Conservation (phyloP, 2,113 vertebrate genomes). For the Baryphthengus martii region DNA sequence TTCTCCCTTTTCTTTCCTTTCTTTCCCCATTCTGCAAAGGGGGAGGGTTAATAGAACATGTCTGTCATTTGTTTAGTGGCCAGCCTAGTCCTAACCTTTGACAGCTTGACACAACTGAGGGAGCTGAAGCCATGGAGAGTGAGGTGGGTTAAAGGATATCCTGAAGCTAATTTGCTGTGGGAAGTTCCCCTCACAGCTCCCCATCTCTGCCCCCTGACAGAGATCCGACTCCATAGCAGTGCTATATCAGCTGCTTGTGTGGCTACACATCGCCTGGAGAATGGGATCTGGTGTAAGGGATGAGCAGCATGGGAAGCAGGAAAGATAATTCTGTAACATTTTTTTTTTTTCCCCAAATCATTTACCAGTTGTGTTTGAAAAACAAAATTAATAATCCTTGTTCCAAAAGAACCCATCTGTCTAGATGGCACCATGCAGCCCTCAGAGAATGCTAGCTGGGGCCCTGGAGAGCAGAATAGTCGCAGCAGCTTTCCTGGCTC, state of each 20-base stretch:
- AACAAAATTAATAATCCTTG: neutral
- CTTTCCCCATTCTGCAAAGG: too few species aligned
- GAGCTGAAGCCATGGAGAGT: neutral
- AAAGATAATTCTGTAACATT: neutral
- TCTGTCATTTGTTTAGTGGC: too few species aligned
- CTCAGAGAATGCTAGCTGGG: neutral
- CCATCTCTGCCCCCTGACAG: neutral
- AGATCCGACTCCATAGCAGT: neutral
- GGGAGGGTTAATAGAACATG: too few species aligned
- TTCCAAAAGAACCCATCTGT: neutral
- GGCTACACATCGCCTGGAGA: rapidly evolving
- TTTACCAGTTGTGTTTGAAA: neutral
- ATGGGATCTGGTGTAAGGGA: neutral
- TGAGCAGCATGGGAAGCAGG: neutral
- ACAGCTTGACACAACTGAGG: neutral
- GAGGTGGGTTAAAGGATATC: neutral
- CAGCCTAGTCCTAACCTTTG: neutral
- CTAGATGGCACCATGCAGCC: neutral
- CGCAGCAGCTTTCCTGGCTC: neutral
- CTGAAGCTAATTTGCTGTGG: neutral
- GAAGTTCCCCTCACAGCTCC: neutral
- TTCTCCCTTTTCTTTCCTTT: too few species aligned
- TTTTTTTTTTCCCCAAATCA: neutral
- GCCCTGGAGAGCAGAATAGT: neutral
- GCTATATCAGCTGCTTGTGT: neutral